Base-by-base conservation (phyloP, 2,888 invertebrate genomes). In the Dugesia japonica region DNA sequence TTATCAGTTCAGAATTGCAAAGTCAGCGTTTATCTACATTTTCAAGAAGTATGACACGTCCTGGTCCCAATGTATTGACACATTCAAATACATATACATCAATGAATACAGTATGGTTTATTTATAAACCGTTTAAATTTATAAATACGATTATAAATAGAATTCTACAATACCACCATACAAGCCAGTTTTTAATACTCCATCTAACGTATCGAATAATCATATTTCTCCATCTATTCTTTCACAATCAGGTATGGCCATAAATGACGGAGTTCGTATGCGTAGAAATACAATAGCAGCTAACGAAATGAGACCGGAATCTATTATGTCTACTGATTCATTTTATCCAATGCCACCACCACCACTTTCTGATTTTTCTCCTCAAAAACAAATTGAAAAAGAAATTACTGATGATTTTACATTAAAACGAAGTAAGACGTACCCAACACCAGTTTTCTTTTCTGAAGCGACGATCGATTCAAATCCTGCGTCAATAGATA, bases 351-450 rank as follows among this genome's bases (percentile, higher is more conserved):
- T 56, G 56, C 56, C 56, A 56, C 56, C 56, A 23, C 56, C 56
- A 13, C 56, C 56, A n/a, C 17, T 56, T 9, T 56, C 56, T 23
- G 56, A 56, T n/a, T 56, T 56, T 56, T 56, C n/a, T 9, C 56
- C 56, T 23, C 23, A 7, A 20, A 4, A 56, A 56, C 56, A 56
- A 23, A n/a, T 56, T 7, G 56, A 56, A 20, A 56, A 56, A n/a
- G 56, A 56, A 4, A 13, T 20, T 4, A n/a, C 17, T 13, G 56
- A 56, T 56, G 56, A 56, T 56, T 56, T n/a, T n/a, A 56, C 56
- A 56, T 23, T 56, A n/a, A 56, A 56, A 56, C 56, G 56, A 56
- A 56, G 56, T 56, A 56, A 56, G 17, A 56, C 56, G n/a, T 56
- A 56, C 17, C 56, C 56, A 23, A n/a, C 56, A 4, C n/a, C 56